phyloP scores from a whole-genome alignment of 2,113 vertebrate species.

The Phalacrocorax aristotelis region DNA sequence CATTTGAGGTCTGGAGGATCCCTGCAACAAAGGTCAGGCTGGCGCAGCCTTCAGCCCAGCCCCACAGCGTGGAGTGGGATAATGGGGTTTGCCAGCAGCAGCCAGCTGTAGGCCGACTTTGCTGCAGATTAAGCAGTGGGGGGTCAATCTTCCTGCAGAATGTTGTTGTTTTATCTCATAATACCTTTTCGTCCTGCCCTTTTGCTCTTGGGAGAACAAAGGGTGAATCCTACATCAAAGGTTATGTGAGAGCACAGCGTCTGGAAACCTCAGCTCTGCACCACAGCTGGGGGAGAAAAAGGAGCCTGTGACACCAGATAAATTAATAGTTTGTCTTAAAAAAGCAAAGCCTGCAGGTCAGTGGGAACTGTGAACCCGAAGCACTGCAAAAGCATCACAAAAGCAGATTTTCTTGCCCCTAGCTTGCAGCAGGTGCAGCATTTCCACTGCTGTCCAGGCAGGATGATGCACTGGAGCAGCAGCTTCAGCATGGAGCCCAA shows the following conservation, averaged over 20 bases:
- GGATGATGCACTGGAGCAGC: not conserved
- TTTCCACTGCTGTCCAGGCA: not conserved
- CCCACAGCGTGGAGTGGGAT: rapidly evolving
- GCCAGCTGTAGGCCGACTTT: not conserved
- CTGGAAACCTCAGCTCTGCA: not conserved
- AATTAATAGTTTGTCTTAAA: not conserved
- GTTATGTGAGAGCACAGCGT: not conserved
- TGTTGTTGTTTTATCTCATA: constrained; percentile 21
- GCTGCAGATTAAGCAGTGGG: not conserved
- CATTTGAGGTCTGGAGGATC: not conserved
- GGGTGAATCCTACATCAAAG: constrained; percentile 27
- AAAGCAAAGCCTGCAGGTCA: not conserved
- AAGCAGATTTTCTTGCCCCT: not conserved
- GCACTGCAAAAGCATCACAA: not conserved
- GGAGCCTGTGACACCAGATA: not conserved
- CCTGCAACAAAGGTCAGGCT: not conserved
- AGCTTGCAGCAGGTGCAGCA: not conserved
- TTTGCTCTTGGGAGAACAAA: constrained; percentile 37
- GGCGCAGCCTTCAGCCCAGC: not conserved
- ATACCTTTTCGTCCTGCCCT: constrained; percentile 22
- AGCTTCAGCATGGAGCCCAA: not conserved
- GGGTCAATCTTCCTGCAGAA: not conserved
- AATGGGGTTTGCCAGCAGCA: not conserved
- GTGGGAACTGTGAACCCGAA: not conserved
- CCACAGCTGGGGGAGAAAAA: not conserved